Conservation (phyloP, 1,140 invertebrate genomes). For the Drosophila pseudoananassae region DNA sequence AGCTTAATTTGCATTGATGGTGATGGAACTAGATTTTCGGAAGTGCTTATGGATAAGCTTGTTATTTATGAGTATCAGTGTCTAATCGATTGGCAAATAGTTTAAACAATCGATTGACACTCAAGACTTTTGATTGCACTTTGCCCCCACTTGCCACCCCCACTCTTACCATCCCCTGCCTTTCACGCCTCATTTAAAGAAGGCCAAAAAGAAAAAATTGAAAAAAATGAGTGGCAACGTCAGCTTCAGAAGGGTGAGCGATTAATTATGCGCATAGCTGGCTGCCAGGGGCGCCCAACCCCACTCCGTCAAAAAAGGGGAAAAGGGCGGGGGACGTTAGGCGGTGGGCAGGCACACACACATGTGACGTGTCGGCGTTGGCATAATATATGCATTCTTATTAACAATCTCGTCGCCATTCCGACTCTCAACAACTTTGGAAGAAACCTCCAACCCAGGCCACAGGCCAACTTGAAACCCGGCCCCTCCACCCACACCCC, state of each 20-base stretch:
- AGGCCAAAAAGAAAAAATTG: slow-evolving; percentile 10
- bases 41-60: too few relatives aligned
- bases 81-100: slow-evolving; percentile 10
- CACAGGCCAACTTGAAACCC: slow-evolving; percentile 9
- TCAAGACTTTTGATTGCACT: slow-evolving; percentile 7
- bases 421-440: slow-evolving; percentile 63
- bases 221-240: slow-evolving; percentile 16
- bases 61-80: neutral
- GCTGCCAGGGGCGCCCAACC: slow-evolving; percentile 4
- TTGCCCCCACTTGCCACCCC: neutral
- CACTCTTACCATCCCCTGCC: slow-evolving; percentile 2
- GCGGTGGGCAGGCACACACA: neutral
- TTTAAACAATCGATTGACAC: slow-evolving; percentile 7
- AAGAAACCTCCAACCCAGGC: slow-evolving; percentile 5
- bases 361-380: slow-evolving; percentile 51
- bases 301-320: neutral
- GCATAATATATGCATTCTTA: slow-evolving; percentile 81
- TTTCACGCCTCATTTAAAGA: slow-evolving; percentile 1
- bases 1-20: too few relatives aligned
- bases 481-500: neutral
- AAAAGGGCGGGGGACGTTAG: neutral
- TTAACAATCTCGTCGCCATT: slow-evolving; percentile 79
- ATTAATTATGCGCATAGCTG: slow-evolving; percentile 41
- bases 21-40: too few relatives aligned
- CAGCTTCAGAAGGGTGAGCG: slow-evolving; percentile 32